A percentile compares a stretch with the other conserved stretches of the same genome.
Evolutionary conservation across 2,113 vertebrate species (phyloP).

Genomic region (Cyprinodon brontotheroides): DNA sequence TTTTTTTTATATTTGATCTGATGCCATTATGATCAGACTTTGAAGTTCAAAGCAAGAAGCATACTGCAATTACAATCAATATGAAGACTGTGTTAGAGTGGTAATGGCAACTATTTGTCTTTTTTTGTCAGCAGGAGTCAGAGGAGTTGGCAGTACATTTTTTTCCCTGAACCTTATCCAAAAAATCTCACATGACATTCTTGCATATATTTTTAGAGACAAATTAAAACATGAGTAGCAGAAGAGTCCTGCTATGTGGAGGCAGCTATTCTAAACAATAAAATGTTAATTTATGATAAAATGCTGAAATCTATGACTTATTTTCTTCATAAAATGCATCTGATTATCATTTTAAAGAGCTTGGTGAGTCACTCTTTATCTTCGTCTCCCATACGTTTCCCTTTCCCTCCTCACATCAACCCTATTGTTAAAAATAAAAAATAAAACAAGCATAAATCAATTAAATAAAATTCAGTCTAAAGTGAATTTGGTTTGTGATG

Average conservation of each 20-base stretch:
- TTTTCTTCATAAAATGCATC: neutral
- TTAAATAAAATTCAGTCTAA: too few relatives aligned
- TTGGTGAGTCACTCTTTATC: neutral
- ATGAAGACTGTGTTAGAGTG: neutral
- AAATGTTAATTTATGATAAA: neutral
- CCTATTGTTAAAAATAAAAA: too few relatives aligned
- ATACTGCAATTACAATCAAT: neutral
- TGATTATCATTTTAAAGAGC: neutral
- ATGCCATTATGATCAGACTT: neutral
- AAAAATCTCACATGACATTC: neutral
- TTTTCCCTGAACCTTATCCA: neutral
- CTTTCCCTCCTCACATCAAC: neutral
- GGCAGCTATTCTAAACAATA: neutral
- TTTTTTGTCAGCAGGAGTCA: neutral
- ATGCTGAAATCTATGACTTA: neutral
- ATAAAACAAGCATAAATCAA: neutral
- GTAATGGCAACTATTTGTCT: neutral
- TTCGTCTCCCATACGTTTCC: rapidly evolving
- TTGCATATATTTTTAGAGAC: neutral
- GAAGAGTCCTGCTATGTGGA: neutral
- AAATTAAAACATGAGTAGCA: neutral
- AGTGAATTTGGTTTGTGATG: too few relatives aligned
- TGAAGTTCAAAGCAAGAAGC: neutral
- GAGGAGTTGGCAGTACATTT: neutral
- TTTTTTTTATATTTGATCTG: neutral